Base-by-base conservation (phyloP, 2,888 invertebrate species). In the Creontiades dilutus region DNA sequence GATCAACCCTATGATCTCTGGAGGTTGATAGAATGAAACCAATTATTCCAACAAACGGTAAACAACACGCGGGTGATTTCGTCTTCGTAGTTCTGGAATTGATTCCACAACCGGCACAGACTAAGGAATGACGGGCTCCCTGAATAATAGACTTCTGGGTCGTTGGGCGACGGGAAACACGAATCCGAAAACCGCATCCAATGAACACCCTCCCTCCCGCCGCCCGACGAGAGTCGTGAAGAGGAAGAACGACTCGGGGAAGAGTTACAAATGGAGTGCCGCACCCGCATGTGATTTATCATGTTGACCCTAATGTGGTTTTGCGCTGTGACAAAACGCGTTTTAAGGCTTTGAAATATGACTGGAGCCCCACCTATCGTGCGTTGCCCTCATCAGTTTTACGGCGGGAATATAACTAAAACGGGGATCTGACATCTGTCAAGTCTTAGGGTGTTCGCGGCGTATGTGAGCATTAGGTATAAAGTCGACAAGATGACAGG, bases 331-430 rank as follows among this genome's bases (percentile, higher is more conserved):
- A 68, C 68, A 68, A 68, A 68, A 68, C 68, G 68, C 68, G 68
- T 68, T 68, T 68, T 68, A 68, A 68, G 68, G 68, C 68, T 23
- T 68, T 68, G 68, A 68, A 68, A 68, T 68, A 68, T 68, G 68
- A 68, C 68, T 13, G 68, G 61, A n/a, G 11, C n/a, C 23, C 27
- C 68, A 68, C 27, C 23, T 68, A 68, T 23, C 9, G 5, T 23
- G 68, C 19, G 68, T 68, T 68, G 12, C 23, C 23, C 19, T 23
- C 68, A 23, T 68, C 68, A 68, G 23, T 68, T 68, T 27, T 23
- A 23, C 27, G 19, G 19, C 23, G 23, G 23, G 23, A 23, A 52
- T 52, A 52, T 52, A 14, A 52, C 13, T 14, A 52, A 52, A 52
- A 2, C 16, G 52, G 37, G 37, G 52, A 14, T 52, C 52, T 52